Percentiles rank a stretch among this genome's conserved stretches.
phyloP scores from a whole-genome alignment of 1,140 invertebrate genomes.

The Megalonaias nervosa region DNA sequence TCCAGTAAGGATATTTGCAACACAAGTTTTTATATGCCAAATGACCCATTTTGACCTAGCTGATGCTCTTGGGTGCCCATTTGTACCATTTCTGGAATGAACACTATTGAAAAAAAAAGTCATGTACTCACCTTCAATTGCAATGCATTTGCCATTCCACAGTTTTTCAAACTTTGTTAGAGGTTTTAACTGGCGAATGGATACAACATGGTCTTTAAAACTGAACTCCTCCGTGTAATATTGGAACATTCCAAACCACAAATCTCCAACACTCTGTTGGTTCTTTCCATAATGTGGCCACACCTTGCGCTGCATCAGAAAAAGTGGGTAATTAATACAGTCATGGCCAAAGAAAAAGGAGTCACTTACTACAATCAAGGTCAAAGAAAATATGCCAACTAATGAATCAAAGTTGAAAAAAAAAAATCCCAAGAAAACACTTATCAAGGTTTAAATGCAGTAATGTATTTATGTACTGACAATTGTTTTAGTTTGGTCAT shows the following conservation, averaged over 20 bases:
- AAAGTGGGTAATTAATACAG: background rate
- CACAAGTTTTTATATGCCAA: background rate
- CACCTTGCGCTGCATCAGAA: conserved; percentile 69
- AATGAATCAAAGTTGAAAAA: too few species aligned
- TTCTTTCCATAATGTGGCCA: conserved; percentile 74
- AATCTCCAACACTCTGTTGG: conserved; percentile 71
- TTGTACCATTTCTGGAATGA: background rate
- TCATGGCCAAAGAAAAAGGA: too few species aligned
- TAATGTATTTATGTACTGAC: too few species aligned
- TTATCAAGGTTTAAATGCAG: too few species aligned
- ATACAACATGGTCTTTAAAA: conserved; percentile 74
- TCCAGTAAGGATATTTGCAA: background rate
- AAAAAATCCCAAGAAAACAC: too few species aligned
- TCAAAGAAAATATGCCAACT: too few species aligned
- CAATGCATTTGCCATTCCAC: conserved; percentile 76
- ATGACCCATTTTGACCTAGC: background rate
- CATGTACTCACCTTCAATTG: conserved; percentile 74
- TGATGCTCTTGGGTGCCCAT: too few species aligned
- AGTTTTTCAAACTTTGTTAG: conserved; percentile 76
- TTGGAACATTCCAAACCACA: conserved; percentile 75
- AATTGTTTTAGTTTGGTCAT: too few species aligned
- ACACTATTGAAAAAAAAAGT: background rate
- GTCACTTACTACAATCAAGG: too few species aligned
- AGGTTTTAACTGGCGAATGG: conserved; percentile 72
- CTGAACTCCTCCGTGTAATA: conserved; percentile 78